phyloP scores from a whole-genome alignment of 2,888 invertebrate species.

The Ctenicera cuprea region DNA sequence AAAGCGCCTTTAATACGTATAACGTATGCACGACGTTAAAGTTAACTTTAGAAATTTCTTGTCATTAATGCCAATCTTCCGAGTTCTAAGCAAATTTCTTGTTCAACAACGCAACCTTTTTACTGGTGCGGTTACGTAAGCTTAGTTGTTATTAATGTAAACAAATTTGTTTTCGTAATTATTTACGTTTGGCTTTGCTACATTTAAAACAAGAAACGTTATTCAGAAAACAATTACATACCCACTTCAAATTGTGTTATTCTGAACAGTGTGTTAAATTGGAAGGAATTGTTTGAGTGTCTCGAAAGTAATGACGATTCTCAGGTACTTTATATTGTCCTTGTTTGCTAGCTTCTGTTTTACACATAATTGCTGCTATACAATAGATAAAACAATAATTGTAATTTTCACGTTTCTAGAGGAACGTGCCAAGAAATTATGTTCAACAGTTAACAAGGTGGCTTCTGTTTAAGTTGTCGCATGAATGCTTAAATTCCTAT shows the following conservation, averaged over 20 bases:
- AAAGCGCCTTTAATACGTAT: conserved; percentile 58
- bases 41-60: conserved; percentile 55
- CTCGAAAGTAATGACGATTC: conserved; percentile 49
- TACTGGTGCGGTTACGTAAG: conserved; percentile 37
- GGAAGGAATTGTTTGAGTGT: conserved; percentile 39
- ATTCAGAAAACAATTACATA: conserved; percentile 42
- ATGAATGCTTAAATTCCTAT: too few relatives aligned
- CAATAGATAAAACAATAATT: conserved; percentile 30
- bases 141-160: conserved; percentile 36
- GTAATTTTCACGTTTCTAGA: conserved; percentile 29
- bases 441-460: conserved; percentile 2
- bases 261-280: conserved; percentile 36
- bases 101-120: conserved; percentile 44
- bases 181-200: conserved; percentile 30
- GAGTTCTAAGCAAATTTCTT: conserved; percentile 40
- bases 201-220: conserved; percentile 46
- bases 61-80: conserved; percentile 47
- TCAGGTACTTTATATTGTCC: conserved; percentile 38
- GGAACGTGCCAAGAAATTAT: conserved; percentile 3
- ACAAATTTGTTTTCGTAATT: conserved; percentile 39
- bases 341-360: conserved; percentile 38
- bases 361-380: conserved; percentile 40
- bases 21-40: conserved; percentile 57
- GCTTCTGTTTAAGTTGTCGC: neutral
- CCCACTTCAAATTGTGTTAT: conserved; percentile 39